Percentiles rank a stretch among this genome's conserved stretches.
phyloP scores from a whole-genome alignment of 2,797 vertebrate species.

The Falco concolor region DNA sequence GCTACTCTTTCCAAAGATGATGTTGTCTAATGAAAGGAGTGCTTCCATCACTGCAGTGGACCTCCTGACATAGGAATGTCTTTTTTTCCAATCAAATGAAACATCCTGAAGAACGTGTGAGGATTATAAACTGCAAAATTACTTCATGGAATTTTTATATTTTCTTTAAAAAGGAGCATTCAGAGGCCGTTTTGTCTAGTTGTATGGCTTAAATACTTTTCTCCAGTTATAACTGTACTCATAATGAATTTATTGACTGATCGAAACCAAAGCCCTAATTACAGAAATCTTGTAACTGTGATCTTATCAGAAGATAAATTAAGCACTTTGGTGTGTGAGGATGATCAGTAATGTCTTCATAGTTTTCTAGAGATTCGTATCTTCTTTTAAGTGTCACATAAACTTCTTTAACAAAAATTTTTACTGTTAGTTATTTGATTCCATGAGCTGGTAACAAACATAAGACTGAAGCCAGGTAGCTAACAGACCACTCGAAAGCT shows the following conservation, averaged over 20 bases:
- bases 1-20: neutral
- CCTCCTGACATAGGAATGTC: neutral
- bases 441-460: neutral
- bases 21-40: neutral
- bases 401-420: neutral
- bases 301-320: conserved; percentile 21
- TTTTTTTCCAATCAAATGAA: neutral
- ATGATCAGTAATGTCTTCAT: conserved; percentile 14
- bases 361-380: neutral
- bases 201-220: neutral
- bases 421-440: neutral
- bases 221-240: neutral
- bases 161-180: neutral
- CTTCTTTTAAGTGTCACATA: neutral
- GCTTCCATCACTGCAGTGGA: neutral
- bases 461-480: neutral
- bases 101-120: neutral
- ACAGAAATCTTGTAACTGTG: neutral
- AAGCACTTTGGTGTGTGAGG: neutral
- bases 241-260: neutral
- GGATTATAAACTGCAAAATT: neutral
- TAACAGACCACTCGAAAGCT: neutral
- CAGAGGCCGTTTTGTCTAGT: neutral
- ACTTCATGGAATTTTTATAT: neutral
- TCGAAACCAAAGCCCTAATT: conserved; percentile 35